Evolutionary conservation across 2,113 vertebrate species (phyloP).

Genomic region (Calidris pugnax): DNA sequence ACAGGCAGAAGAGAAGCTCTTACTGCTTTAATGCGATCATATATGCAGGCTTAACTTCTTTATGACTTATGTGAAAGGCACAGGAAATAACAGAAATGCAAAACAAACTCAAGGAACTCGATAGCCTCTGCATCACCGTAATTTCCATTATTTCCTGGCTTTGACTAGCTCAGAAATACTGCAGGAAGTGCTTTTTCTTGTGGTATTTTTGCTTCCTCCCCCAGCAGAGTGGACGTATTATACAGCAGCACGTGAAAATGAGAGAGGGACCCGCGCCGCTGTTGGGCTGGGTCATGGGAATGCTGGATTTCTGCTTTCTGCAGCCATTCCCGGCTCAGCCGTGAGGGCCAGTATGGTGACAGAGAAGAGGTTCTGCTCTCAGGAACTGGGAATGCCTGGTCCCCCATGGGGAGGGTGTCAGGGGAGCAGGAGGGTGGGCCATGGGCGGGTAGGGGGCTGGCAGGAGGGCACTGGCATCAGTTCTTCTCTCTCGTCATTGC

Average conservation of each 20-base stretch:
- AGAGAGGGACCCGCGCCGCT: not conserved
- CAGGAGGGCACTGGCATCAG: not conserved
- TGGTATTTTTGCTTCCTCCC: constrained; percentile 36
- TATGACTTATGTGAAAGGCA: not conserved
- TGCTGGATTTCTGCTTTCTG: not conserved
- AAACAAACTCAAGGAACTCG: not conserved
- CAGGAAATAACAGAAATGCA: constrained; percentile 16
- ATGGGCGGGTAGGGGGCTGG: not conserved
- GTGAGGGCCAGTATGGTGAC: accelerated
- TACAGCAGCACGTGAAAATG: constrained; percentile 14
- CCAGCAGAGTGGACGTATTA: not conserved
- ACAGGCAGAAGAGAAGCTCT: not conserved
- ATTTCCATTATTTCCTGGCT: constrained; percentile 44
- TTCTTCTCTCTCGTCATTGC: not conserved
- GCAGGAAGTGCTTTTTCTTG: constrained; percentile 49
- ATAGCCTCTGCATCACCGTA: not conserved
- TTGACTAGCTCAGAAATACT: constrained; percentile 26
- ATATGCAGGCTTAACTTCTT: not conserved
- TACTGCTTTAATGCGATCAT: not conserved
- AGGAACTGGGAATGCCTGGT: not conserved
- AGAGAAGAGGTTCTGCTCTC: not conserved
- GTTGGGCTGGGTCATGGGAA: not conserved
- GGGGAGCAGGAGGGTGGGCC: not conserved
- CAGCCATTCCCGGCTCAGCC: not conserved
- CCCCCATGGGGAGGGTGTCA: not conserved